phyloP scores from a whole-genome alignment of 1,140 invertebrate species.

The Anoplolepis gracilipes region DNA sequence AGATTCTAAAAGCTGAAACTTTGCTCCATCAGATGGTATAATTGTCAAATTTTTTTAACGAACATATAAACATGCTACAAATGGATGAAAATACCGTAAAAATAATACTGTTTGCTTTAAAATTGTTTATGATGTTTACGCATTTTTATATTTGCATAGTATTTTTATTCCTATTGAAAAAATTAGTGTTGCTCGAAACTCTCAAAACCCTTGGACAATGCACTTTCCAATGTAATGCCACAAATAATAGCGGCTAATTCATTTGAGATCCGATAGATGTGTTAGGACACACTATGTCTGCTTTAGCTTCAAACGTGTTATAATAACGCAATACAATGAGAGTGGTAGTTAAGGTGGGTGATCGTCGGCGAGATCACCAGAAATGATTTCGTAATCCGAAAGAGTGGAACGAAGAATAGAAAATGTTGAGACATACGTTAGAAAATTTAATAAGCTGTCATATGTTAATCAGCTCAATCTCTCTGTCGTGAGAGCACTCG shows the following conservation, averaged over 20 bases:
- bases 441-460: conserved; percentile 29
- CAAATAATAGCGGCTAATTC: conserved; percentile 26
- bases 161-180: conserved; percentile 5
- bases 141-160: not conserved
- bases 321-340: conserved; percentile 24
- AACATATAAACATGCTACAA: too few relatives aligned
- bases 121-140: not conserved
- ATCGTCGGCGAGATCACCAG: not conserved
- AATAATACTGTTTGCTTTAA: too few relatives aligned
- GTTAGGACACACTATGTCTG: not conserved
- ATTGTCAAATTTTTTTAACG: too few relatives aligned
- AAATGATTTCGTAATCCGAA: conserved; percentile 57
- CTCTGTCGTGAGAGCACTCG: conserved; percentile 26
- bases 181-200: conserved; percentile 26
- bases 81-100: too few relatives aligned
- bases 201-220: too few relatives aligned
- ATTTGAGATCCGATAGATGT: not conserved
- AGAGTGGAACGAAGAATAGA: conserved; percentile 28
- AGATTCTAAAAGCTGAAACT: too few relatives aligned
- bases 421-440: conserved; percentile 15
- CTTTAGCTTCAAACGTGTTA: not conserved
- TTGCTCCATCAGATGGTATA: too few relatives aligned
- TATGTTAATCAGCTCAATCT: conserved; percentile 56
- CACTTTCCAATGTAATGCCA: conserved; percentile 41
- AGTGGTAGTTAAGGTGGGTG: not conserved